phyloP scores from a whole-genome alignment of 2,888 invertebrate genomes.

The Cephus nigrinus region DNA sequence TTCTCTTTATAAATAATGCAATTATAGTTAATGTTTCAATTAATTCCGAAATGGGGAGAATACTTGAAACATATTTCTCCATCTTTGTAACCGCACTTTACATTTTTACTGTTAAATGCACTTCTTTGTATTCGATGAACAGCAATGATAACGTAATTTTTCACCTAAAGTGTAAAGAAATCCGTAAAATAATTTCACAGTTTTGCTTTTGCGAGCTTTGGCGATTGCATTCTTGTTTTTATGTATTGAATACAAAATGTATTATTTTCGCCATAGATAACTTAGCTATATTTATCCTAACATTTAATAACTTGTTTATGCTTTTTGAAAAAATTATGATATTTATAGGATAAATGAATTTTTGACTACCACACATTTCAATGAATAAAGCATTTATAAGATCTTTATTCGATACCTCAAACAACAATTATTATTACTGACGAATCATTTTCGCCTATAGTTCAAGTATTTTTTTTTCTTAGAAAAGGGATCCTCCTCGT shows the following conservation, averaged over 20 bases:
- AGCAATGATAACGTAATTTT: neutral
- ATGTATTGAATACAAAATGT: neutral
- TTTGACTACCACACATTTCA: neutral
- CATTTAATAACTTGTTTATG: neutral
- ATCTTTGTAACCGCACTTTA: neutral
- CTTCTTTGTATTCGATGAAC: neutral
- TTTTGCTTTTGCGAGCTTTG: constrained; percentile 18
- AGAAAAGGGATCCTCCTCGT: neutral
- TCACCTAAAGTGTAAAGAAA: constrained; percentile 5
- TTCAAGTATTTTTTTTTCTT: neutral
- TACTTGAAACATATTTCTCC: neutral
- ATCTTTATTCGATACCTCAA: neutral
- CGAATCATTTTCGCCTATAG: too few relatives aligned
- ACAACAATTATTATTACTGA: neutral
- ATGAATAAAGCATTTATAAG: neutral
- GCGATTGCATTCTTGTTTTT: neutral
- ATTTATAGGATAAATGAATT: neutral
- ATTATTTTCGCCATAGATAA: neutral
- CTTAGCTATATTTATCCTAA: neutral
- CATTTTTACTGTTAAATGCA: neutral
- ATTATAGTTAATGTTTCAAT: neutral
- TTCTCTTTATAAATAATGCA: neutral
- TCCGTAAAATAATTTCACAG: constrained; percentile 19
- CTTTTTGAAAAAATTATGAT: neutral
- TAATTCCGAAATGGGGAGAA: neutral